Conservation (phyloP, 2,888 invertebrate species). For the Malachius bipustulatus region DNA sequence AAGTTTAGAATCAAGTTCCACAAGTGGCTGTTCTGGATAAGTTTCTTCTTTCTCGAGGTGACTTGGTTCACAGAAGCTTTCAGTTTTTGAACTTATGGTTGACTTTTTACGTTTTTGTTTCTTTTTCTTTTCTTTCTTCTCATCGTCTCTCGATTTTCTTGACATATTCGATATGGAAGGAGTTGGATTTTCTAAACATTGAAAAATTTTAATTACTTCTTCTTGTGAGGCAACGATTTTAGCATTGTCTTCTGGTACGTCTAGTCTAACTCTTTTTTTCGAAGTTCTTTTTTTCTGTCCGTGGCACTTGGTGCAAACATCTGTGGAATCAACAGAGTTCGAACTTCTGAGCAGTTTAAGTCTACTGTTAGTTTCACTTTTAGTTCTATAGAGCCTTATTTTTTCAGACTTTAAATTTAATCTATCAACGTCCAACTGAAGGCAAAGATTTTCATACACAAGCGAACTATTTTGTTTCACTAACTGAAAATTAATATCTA, state of each 20-base stretch:
- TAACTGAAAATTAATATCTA: conserved; percentile 24
- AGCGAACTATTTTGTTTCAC: conserved; percentile 34
- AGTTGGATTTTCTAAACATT: background rate
- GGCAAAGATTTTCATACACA: conserved; percentile 34
- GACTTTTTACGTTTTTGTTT: conserved; percentile 1
- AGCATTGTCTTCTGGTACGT: background rate
- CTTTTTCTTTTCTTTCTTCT: background rate
- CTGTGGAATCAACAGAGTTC: too few species aligned
- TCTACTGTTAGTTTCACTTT: conserved; percentile 28
- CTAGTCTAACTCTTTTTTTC: conserved; percentile 1
- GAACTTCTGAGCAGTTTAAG: conserved; percentile 21
- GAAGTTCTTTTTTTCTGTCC: too few species aligned
- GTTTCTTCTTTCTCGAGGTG: too few species aligned
- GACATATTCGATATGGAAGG: background rate
- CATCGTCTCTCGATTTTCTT: background rate
- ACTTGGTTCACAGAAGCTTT: too few species aligned
- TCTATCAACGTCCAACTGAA: conserved; percentile 33
- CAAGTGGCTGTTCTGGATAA: too few species aligned
- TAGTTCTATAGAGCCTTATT: conserved; percentile 24
- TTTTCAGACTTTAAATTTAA: conserved; percentile 26
- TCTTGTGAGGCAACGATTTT: too few species aligned
- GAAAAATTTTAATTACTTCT: background rate
- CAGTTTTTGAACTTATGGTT: too few species aligned
- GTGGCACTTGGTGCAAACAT: background rate
- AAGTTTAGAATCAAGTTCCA: too few species aligned